Base-by-base conservation (phyloP, 92 coral and sea anemone genomes). In the Siderastrea siderea region DNA sequence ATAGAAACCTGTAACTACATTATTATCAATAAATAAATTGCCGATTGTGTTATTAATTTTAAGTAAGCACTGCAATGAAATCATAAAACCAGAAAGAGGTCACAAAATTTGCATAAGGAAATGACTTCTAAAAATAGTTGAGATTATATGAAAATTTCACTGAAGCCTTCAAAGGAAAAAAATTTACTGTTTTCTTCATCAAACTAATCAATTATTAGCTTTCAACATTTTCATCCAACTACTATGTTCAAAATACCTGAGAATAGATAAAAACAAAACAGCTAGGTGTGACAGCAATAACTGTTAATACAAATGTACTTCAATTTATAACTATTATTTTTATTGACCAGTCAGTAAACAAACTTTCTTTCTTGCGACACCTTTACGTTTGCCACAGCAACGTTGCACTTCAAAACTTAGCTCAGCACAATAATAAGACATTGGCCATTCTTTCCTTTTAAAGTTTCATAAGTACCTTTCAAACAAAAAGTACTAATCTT, bases 11-110 rank as follows among this genome's bases (percentile, higher is more conserved):
- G 17, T 2, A 43, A 26, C 71, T 67, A 67, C 16, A 44, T 6
- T 61, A 61, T 15, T n/a, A 61, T 67, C 71, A 67, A 67, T 67
- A 67, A 67, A 67, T 67, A 67, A 67, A 67, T 67, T 67, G 71
- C 11, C 11, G 43, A 44, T 67, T 67, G 4, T 38, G 47, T 67
- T 67, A 43, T 61, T 61, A 61, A 13, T n/a, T n/a, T 53, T 53
- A 53, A 53, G 57, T 53, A 60, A 15, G 16, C 12, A 9, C 16
- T 7, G 16, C 11, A 60, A 60, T 11, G 19, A 61, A 1, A 26
- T 61, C 26, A 61, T 17, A 10, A 61, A 61, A 13, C 19, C 15
- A 61, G 16, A 3, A 61, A 12, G 66, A 2, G 26, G 38, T 61
- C 66, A 61, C 16, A 61, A 61, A 61, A 61, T 61, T 1, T 14